These are phyloP conservation scores for Trichonephila inaurata DNA, from an alignment of 1,140 invertebrate species.

Conservation along the genomic window DNA sequence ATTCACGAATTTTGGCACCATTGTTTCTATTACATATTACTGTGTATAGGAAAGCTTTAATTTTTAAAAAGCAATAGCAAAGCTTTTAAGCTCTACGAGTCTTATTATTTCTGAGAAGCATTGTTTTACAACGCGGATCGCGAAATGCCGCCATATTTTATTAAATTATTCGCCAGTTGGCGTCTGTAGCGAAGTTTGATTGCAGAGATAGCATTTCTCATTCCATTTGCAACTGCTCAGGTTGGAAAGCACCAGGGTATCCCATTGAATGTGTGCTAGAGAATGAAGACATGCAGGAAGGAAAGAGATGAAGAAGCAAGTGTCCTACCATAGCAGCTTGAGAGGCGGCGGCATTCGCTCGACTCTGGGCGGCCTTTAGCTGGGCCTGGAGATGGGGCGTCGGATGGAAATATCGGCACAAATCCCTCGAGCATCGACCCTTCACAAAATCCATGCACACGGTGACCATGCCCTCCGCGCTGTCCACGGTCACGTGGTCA, in stretches of 20 bases:
- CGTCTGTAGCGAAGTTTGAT: background rate
- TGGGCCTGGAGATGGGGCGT: conserved; percentile 98
- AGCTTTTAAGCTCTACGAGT: conserved; percentile 2
- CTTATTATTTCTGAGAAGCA: background rate
- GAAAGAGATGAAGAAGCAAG: conserved; percentile 51
- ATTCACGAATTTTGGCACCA: too few relatives aligned
- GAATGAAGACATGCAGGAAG: conserved; percentile 30
- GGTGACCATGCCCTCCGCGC: conserved; percentile 95
- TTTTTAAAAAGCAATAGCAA: conserved; percentile 12
- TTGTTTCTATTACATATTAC: too few relatives aligned
- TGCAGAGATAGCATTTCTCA: background rate
- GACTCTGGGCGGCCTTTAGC: conserved; percentile 93
- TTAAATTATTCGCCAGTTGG: background rate
- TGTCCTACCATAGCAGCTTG: conserved; percentile 86
- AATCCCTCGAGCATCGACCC: conserved; percentile 96
- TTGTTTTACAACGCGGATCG: background rate
- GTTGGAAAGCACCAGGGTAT: background rate
- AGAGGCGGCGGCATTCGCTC: conserved; percentile 87
- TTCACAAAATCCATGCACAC: conserved; percentile 99
- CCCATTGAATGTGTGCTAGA: background rate
- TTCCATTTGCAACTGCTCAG: background rate
- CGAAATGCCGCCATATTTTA: background rate
- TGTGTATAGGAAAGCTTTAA: too few relatives aligned
- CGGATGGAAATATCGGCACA: conserved; percentile 98
- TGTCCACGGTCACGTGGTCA: conserved; percentile 91